Base-by-base conservation (phyloP, 2,113 vertebrate genomes). In the Phylloscopus trochiloides region DNA sequence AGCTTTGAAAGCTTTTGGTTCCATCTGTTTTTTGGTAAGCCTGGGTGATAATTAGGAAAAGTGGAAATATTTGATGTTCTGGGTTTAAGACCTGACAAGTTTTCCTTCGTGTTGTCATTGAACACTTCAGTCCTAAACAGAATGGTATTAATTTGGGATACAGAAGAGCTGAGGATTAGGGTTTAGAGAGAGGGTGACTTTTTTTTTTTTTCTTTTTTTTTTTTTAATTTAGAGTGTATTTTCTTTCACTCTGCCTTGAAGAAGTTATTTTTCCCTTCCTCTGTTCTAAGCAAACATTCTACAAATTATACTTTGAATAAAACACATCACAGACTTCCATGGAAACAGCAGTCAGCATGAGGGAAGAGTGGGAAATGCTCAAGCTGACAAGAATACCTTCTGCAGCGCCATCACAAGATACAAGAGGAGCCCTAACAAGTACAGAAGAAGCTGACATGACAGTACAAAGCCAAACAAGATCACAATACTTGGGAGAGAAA, bases 1-100 rank as follows among this genome's bases (percentile, higher is more conserved):
- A 96, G 90, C 88, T 92, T 92, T 67, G 92, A 97, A 97, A 97
- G 92, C 40, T 40, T 40, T 40, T 75, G 84, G 84, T 89, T 95
- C 97, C 97, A 97, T 97, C 96, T 97, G 96, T 32, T 96, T 98
- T 97, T 94, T 68, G 61, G 94, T 94, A 94, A 97, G 87, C n/a
- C 94, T 97, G 82, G 94, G 95, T 96, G 96, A 94, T 95, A 97
- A 98, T 97, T 97, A 98, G 94, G 81, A 94, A 93, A 96, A 95
- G 40, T 94, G 87, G 89, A 97, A 93, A 91, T 92, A 97, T 92
- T 97, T 97, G 90, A 86, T 96, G 74, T 92, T 97, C 94, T 95
- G 91, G 12, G 14, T 97, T 91, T 96, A 92, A 96, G 97, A 95
- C 93, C 96, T 91, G 87, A 96, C 54, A 59, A 94, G 66, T 94